These are phyloP conservation scores for Drosophila mettleri DNA, from an alignment of 2,888 invertebrate genomes.

Conservation along the genomic window DNA sequence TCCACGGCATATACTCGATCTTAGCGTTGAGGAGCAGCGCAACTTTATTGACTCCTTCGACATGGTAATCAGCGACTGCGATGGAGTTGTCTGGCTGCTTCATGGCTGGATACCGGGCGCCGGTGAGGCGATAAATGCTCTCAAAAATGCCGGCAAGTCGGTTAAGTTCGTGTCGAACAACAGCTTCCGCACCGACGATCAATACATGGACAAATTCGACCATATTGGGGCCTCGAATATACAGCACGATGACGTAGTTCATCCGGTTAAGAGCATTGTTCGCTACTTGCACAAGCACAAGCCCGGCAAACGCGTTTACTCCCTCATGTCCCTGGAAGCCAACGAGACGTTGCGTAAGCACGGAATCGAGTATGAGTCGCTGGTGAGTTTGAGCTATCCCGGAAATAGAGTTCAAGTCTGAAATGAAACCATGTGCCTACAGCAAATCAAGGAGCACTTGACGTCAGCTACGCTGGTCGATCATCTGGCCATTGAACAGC, in stretches of 20 bases:
- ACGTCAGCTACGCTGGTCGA: constrained; percentile 56
- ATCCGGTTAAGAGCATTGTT: constrained; percentile 84
- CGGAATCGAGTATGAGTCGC: constrained; percentile 84
- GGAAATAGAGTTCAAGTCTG: not conserved
- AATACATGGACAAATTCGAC: constrained; percentile 76
- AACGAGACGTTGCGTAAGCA: constrained; percentile 81
- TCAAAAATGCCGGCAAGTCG: constrained; percentile 84
- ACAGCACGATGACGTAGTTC: constrained; percentile 82
- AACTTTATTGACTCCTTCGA: constrained; percentile 86
- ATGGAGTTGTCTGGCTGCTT: constrained; percentile 86
- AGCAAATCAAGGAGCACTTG: constrained; percentile 72
- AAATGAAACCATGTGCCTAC: not conserved
- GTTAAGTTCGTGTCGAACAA: constrained; percentile 85
- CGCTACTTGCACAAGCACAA: constrained; percentile 85
- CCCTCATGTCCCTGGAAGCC: constrained; percentile 82
- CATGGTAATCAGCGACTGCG: constrained; percentile 87
- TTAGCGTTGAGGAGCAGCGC: constrained; percentile 74
- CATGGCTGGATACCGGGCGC: constrained; percentile 83
- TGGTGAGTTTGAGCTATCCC: constrained; percentile 69
- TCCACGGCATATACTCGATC: constrained; percentile 73
- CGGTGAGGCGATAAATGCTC: constrained; percentile 80
- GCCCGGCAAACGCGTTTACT: constrained; percentile 85
- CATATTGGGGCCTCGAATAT: constrained; percentile 64
- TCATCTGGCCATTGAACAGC: constrained; percentile 51
- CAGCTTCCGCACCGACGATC: constrained; percentile 77